These are phyloP conservation scores for Cyprinodon diabolis DNA, from an alignment of 2,797 vertebrate species.

Conservation along the genomic window DNA sequence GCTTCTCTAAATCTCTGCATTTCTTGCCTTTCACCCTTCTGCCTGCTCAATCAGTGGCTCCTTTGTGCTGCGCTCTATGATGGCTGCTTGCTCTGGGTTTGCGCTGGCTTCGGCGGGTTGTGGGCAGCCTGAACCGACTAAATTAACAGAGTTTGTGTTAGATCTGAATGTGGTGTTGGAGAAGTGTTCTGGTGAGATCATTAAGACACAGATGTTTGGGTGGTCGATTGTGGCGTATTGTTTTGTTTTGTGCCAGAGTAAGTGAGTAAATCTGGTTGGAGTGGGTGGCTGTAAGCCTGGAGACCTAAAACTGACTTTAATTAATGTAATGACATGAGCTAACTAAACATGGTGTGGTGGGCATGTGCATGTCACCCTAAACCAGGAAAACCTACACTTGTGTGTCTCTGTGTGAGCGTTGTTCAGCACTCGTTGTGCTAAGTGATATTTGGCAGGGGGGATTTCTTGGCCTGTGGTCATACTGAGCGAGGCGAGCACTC, in stretches of 20 bases:
- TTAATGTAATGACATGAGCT: slow-evolving; percentile 48
- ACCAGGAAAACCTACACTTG: slow-evolving; percentile 29
- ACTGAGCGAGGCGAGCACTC: slow-evolving; percentile 69
- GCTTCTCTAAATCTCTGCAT: slow-evolving; percentile 21
- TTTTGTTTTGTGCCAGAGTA: slow-evolving; percentile 50
- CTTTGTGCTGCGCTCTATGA: slow-evolving; percentile 45
- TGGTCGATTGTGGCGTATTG: slow-evolving; percentile 28
- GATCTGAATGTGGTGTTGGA: slow-evolving; percentile 22
- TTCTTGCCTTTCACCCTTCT: slow-evolving; percentile 44
- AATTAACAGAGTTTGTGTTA: slow-evolving; percentile 26
- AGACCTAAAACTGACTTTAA: slow-evolving; percentile 54
- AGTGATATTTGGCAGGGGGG: slow-evolving; percentile 79
- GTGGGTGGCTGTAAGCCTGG: slow-evolving; percentile 42
- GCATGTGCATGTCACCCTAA: slow-evolving; percentile 30
- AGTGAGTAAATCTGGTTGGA: slow-evolving; percentile 55
- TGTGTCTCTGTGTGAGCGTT: slow-evolving; percentile 49
- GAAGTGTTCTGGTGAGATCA: slow-evolving; percentile 50
- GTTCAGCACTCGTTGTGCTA: slow-evolving; percentile 65
- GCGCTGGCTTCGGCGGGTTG: slow-evolving; percentile 15
- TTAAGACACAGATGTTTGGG: slow-evolving; percentile 55
- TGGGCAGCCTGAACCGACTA: slow-evolving; percentile 16
- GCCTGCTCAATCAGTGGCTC: slow-evolving; percentile 59
- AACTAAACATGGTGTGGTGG: slow-evolving; percentile 41
- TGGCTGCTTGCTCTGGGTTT: slow-evolving; percentile 41
- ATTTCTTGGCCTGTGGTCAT: slow-evolving; percentile 78